Evolutionary conservation across 2,797 vertebrate genomes (phyloP), one percentile per base, ranked within the genome.

Genomic region (Lemur catta): DNA sequence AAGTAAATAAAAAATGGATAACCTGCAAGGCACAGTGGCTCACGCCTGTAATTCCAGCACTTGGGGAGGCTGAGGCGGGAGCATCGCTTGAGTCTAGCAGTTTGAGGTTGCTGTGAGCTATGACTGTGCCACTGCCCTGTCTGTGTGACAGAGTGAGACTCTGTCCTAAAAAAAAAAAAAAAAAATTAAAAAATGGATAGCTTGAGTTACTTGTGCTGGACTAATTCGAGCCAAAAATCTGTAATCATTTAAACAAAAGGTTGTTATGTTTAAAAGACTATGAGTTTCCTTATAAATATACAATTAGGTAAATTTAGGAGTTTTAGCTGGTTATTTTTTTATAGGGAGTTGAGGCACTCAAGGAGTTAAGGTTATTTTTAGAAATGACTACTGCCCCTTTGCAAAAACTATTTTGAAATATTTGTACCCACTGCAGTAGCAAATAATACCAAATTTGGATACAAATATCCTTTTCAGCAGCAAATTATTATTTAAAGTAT

Each of bases 371-470:
- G 48, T 90, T 94, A 84, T 92, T 92, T 96, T 95, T 96, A 95
- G 87, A 96, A 96, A 90, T 90, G 43, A 90, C 72, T 93, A 14
- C n/a, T 65, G 9, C n/a, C 63, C 55, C 78, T 93, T 96, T 96
- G 59, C 59, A 90, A 75, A 93, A 94, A 88, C 59, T 93, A 43
- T 96, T 95, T 81, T 84, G 88, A 96, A 96, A 90, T 92, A 85
- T 92, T 92, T 97, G 41, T 96, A 67, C 15, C 41, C 48, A 28
- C 52, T 63, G 12, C 84, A 33, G 48, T 89, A 94, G 61, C 38
- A 94, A 93, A 86, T 50, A 94, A 59, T 84, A 69, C 94, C 94
- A 96, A 91, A 91, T 91, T 97, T 95, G 81, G 94, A 71, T 80
- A 79, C 55, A 88, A 75, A 89, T 92, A 46, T 69, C 12, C 67